Evolutionary conservation across 2,888 invertebrate genomes (phyloP).

Genomic region (Uropetala carovei): DNA sequence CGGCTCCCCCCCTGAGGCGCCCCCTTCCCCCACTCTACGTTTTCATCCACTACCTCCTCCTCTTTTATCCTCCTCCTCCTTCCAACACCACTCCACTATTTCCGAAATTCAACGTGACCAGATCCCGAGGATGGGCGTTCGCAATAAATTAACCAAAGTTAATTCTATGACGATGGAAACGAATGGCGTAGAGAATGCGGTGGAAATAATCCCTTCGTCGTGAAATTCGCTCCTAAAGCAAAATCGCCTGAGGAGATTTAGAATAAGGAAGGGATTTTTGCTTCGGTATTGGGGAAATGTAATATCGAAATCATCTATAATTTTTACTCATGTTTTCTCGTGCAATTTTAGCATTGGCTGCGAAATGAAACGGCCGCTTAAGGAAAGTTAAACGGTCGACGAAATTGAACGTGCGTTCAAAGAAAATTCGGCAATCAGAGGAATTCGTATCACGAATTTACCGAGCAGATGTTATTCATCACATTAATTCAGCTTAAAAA

Average conservation of each 20-base stretch:
- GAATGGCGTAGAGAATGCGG: not conserved
- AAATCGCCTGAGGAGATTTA: not conserved
- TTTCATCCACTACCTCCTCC: not conserved
- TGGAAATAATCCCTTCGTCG: not conserved
- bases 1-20: not conserved
- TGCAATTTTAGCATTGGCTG: not conserved
- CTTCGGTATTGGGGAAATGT: not conserved
- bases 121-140: not conserved
- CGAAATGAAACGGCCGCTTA: not conserved
- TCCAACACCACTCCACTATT: too few species aligned
- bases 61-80: not conserved
- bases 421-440: too few species aligned
- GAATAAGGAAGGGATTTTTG: not conserved
- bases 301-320: not conserved
- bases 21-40: not conserved
- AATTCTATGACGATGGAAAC: not conserved
- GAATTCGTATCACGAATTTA: too few species aligned
- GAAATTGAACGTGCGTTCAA: too few species aligned
- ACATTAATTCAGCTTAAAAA: too few species aligned
- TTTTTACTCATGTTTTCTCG: not conserved
- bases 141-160: slow-evolving; percentile 29
- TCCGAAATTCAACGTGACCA: not conserved
- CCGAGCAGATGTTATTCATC: too few species aligned
- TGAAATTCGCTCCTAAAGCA: not conserved
- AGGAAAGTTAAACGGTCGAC: too few species aligned